These are phyloP conservation scores for Siphonodentalium dalli DNA, from an alignment of 2,888 invertebrate species.

Conservation along the genomic window DNA sequence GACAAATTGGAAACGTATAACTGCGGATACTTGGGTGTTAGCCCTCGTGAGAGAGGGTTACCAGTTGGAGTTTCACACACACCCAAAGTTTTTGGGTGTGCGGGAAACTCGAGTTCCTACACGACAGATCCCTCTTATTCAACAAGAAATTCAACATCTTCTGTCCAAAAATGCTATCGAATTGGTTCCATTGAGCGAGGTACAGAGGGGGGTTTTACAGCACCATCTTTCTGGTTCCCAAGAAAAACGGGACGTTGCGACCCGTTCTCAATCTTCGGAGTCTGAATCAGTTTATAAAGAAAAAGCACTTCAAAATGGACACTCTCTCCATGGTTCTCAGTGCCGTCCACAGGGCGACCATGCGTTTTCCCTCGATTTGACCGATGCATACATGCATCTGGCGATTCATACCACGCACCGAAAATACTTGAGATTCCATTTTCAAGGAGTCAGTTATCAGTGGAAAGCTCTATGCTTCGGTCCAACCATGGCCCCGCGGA, in stretches of 20 bases:
- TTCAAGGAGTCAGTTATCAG: no score
- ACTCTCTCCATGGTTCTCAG: conserved; percentile 19
- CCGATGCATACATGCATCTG: conserved; percentile 21
- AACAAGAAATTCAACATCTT: conserved; percentile 18
- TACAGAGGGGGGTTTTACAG: conserved; percentile 25
- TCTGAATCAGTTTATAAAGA: conserved; percentile 27
- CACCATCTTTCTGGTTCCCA: conserved; percentile 20
- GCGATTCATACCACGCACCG: conserved; percentile 11
- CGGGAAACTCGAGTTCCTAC: background rate
- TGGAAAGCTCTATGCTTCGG: no score
- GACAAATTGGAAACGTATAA: conserved; percentile 12
- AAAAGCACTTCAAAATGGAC: conserved; percentile 31
- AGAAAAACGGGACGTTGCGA: conserved; percentile 21
- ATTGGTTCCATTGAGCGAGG: conserved; percentile 4
- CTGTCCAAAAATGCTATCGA: conserved; percentile 19
- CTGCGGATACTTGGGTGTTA: conserved; percentile 20
- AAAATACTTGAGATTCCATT: no score
- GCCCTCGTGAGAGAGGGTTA: conserved; percentile 8
- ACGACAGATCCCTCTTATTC: conserved; percentile 11
- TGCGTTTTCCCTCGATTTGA: conserved; percentile 19
- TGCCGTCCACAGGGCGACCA: conserved; percentile 18
- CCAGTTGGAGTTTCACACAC: conserved; percentile 11
- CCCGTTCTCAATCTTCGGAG: conserved; percentile 26
- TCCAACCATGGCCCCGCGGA: no score
- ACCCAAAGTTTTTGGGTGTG: conserved; percentile 15